Evolutionary conservation across 1,140 invertebrate species (phyloP), one percentile per base, ranked within the genome.

Genomic region (Hycleus phaleratus): DNA sequence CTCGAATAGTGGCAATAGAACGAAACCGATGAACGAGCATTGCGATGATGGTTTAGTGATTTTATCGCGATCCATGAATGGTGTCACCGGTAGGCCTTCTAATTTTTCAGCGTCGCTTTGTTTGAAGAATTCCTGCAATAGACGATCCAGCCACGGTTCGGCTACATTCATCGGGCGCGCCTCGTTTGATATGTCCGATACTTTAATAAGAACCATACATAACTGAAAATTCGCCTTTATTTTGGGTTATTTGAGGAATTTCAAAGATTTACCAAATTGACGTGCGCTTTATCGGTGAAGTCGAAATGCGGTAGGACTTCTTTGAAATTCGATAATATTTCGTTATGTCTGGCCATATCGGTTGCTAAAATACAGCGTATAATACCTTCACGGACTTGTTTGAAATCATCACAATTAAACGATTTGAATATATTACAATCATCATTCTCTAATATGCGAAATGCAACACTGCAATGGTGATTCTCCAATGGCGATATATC

Each of bases 51-150:
- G 86, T 74, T 92, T 92, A 40, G 88, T 91, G 9, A 93, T 87
- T 76, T 91, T 91, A 57, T 92, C 88, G n/a, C 89, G 79, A 70
- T 93, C 90, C 90, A 93, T 93, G 68, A 92, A 93, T 0, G 90
- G 89, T 5, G 90, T 90, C 1, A 92, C 88, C 2, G 90, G 89
- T 55, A 93, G 76, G 6, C 90, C 89, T 72, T 91, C 87, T 42
- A 88, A 76, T 70, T 92, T 92, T 69, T 93, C 90, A 5, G 86
- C 82, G 59, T 91, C 90, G 70, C 87, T 90, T 76, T 92, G 87
- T 60, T 86, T 85, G 67, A 89, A 90, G 68, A 88, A 90, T 69
- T 90, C 86, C 70, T 88, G 76, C 18, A 92, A 75, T 6, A 93
- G 75, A 60, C 85, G 84, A 60, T 92, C 90, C 46, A 92, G 71